These are phyloP conservation scores for Holothuria scabra DNA, from an alignment of 53 echinoderm and acorn worm species.

Conservation along the genomic window DNA sequence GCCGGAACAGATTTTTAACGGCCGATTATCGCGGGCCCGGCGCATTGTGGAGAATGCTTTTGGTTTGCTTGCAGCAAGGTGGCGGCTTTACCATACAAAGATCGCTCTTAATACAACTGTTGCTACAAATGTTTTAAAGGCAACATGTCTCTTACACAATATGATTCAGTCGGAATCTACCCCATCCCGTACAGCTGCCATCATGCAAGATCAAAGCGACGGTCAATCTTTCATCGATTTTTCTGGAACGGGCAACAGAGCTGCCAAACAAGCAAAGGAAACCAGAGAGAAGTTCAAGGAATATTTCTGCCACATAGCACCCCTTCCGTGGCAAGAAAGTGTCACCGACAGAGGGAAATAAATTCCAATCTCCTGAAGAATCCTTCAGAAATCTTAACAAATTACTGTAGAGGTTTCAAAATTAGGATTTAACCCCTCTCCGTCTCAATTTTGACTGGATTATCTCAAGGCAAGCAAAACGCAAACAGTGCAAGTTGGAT, in stretches of 20 bases:
- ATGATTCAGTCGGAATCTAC: conserved; percentile 21
- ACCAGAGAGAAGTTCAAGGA: conserved; percentile 14
- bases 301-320: not conserved
- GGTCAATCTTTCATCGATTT: not conserved
- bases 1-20: conserved; percentile 52
- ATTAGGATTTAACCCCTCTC: no score
- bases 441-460: no score
- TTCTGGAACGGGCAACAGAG: not conserved
- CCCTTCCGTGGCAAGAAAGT: not conserved
- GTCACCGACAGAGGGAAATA: not conserved
- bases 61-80: conserved; percentile 56
- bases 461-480: no score
- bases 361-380: not conserved
- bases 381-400: no score
- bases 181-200: not conserved
- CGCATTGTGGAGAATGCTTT: conserved; percentile 58
- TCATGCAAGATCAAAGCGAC: not conserved
- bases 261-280: not conserved
- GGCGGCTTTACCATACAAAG: conserved; percentile 53
- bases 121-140: conserved; percentile 49
- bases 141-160: conserved; percentile 57
- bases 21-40: conserved; percentile 45
- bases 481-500: no score
- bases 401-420: no score
- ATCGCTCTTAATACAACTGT: conserved; percentile 42